Percentiles rank a stretch among this genome's conserved stretches.
phyloP scores from a whole-genome alignment of 2,113 vertebrate species.

The Megaceryle torquata region DNA sequence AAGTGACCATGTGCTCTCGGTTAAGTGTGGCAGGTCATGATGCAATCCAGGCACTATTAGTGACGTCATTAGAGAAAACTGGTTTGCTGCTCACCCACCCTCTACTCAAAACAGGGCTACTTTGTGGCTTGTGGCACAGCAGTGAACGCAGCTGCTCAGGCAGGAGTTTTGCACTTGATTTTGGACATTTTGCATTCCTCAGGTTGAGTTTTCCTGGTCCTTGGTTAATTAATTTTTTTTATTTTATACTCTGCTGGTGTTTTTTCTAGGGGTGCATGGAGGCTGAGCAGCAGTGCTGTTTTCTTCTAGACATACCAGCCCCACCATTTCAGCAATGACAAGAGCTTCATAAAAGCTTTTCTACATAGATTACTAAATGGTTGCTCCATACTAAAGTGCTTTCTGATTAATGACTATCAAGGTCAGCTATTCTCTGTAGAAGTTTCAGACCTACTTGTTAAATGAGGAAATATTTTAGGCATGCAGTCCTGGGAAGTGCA shows the following conservation, averaged over 20 bases:
- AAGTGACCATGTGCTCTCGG: background rate
- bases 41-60: background rate
- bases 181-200: background rate
- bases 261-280: background rate
- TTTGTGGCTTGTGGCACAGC: background rate
- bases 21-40: rapidly evolving
- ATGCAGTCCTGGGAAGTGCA: background rate
- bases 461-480: background rate
- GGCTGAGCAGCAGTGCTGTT: background rate
- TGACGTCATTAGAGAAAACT: background rate
- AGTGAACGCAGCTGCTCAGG: background rate
- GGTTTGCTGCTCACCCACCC: background rate
- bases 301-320: background rate
- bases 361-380: background rate
- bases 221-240: background rate
- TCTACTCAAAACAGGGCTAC: background rate
- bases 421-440: background rate
- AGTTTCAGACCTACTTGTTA: background rate
- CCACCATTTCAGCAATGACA: background rate
- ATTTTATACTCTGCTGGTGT: background rate
- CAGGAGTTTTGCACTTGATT: background rate
- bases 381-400: background rate
- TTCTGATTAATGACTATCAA: background rate
- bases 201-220: background rate
- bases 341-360: background rate